Evolutionary conservation across 2,113 vertebrate species (phyloP), one percentile per base, ranked within the genome.

Genomic region (Daphoenositta chrysoptera): DNA sequence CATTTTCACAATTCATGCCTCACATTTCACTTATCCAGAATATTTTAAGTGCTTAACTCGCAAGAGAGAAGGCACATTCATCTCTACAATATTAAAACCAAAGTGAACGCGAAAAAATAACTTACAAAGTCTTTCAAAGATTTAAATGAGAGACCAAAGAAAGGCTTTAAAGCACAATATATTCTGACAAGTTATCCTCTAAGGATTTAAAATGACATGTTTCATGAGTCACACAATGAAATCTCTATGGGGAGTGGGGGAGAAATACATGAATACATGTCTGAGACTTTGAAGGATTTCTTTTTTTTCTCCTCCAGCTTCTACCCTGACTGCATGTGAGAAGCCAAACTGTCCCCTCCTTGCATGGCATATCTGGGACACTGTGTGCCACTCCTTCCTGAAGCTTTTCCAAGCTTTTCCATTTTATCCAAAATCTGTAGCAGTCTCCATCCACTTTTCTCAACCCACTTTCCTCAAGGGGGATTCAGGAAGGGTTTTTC

Each of bases 131-230:
- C 88, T 95, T 94, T 94, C 71, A 84, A 82, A 95, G 71, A 89
- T 90, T 91, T 93, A 93, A 94, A 94, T 57, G 78, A 90, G 81
- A 86, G 58, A 91, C 86, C 82, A 66, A 95, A 94, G 86, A 93
- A 91, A 94, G 72, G 35, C 42, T 96, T 95, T 91, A 90, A 96
- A 91, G 44, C 87, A 85, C 69, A 88, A 83, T 87, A 22, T 87
- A 88, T 80, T 94, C 89, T 93, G 82, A 65, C 71, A 83, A 93
- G 19, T 37, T 66, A 72, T 44, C 13, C 87, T 94, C 76, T 44
- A 31, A 51, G 92, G 68, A 78, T 90, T 94, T 91, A 75, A 93
- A 84, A 54, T 60, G 63, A 48, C 70, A 57, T 31, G 26, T 92
- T 91, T 91, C 92, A 69, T 92, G 89, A 93, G 51, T 87, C 89